Evolutionary conservation across 2,888 invertebrate genomes (phyloP).

Genomic region (Dendrolimus pini): DNA sequence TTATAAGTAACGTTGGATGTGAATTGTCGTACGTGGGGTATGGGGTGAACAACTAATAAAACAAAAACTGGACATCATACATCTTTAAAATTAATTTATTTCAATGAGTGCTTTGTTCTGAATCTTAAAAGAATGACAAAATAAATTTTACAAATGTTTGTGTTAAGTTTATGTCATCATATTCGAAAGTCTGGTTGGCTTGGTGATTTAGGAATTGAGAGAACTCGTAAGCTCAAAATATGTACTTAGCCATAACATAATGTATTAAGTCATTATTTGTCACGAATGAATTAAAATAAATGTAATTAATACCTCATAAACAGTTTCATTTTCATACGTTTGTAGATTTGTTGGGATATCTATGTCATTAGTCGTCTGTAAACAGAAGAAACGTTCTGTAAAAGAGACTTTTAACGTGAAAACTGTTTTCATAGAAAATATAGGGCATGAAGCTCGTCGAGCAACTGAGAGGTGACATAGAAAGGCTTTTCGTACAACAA

Average conservation of each 20-base stretch:
- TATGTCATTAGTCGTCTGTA: conserved; percentile 2
- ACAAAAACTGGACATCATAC: too few relatives aligned
- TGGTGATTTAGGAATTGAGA: conserved; percentile 71
- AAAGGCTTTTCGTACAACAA: conserved; percentile 42
- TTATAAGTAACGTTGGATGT: too few relatives aligned
- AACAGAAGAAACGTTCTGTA: conserved; percentile 20
- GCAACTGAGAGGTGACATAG: conserved; percentile 51
- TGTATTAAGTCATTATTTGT: conserved; percentile 64
- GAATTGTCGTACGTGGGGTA: too few relatives aligned
- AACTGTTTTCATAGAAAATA: conserved; percentile 58
- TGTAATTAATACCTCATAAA: conserved; percentile 15
- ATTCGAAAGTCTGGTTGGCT: conserved; percentile 40
- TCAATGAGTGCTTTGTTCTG: too few relatives aligned
- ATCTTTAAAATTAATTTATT: too few relatives aligned
- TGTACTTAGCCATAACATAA: conserved; percentile 46
- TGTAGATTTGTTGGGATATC: conserved; percentile 7
- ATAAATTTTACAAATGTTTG: conserved; percentile 11
- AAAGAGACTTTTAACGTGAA: conserved; percentile 36
- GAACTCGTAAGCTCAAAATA: conserved; percentile 67
- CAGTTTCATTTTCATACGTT: conserved; percentile 22
- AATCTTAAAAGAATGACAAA: not conserved
- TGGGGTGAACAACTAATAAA: too few relatives aligned
- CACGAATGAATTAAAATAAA: conserved; percentile 66
- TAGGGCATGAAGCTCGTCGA: conserved; percentile 50
- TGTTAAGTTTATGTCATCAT: conserved; percentile 19